Evolutionary conservation across 2,797 vertebrate genomes (phyloP).

Genomic region (Gymnothorax javanicus): DNA sequence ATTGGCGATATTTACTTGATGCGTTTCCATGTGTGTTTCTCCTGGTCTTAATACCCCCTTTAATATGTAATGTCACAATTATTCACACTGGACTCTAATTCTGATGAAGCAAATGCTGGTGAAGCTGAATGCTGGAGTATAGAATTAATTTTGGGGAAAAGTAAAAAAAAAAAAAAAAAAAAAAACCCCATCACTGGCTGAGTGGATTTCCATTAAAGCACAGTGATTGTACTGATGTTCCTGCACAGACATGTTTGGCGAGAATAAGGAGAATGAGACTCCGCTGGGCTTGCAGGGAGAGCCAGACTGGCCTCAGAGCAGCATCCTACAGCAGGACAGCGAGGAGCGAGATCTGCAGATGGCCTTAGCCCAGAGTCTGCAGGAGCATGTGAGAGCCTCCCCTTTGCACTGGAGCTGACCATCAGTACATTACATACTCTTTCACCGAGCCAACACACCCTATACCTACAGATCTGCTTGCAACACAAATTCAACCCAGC

Average conservation of each 20-base stretch:
- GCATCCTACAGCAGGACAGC: conserved; percentile 32
- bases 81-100: too few relatives aligned
- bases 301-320: neutral
- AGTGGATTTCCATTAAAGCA: neutral
- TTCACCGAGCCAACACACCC: neutral
- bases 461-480: neutral
- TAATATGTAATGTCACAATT: too few relatives aligned
- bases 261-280: conserved; percentile 97
- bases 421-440: neutral
- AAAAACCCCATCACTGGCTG: too few relatives aligned
- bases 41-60: too few relatives aligned
- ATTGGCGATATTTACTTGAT: too few relatives aligned
- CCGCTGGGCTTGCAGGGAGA: conserved; percentile 30
- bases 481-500: neutral
- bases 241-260: conserved; percentile 69
- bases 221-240: neutral
- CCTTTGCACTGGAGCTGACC: neutral
- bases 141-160: too few relatives aligned
- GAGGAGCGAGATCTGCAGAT: conserved; percentile 57
- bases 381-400: conserved; percentile 84
- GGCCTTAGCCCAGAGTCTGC: conserved; percentile 94
- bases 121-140: too few relatives aligned
- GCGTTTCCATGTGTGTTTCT: too few relatives aligned
- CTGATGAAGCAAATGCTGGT: too few relatives aligned
- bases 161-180: too few relatives aligned